Evolutionary conservation across 2,113 vertebrate genomes (phyloP).

Genomic region (Columba janthina): DNA sequence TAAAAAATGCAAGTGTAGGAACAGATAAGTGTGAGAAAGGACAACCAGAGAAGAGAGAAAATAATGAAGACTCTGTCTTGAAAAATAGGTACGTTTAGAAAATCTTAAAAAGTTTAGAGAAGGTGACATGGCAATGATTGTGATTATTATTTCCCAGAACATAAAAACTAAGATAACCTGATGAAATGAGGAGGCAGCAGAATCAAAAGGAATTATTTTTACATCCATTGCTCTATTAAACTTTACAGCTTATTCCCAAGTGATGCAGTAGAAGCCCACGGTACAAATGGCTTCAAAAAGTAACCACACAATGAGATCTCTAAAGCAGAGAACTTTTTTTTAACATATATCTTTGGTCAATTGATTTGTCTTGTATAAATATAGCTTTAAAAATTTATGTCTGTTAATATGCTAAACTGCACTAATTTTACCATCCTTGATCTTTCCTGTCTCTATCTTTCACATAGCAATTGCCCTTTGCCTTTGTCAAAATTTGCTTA

Average conservation of each 20-base stretch:
- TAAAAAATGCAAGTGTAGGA: background rate
- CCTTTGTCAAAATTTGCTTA: background rate
- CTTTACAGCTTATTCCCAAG: background rate
- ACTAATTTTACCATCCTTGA: background rate
- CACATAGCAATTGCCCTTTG: background rate
- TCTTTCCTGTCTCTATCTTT: background rate
- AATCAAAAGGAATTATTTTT: constrained; percentile 15
- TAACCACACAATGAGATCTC: background rate
- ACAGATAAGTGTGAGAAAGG: background rate
- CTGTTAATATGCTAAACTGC: background rate
- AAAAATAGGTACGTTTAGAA: background rate
- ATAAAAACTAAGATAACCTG: background rate
- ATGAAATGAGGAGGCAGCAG: background rate
- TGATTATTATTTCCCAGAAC: background rate
- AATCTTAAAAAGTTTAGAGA: background rate
- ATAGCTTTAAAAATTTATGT: background rate
- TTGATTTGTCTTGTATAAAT: background rate
- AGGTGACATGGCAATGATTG: background rate
- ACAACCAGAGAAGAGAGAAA: background rate
- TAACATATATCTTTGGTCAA: background rate
- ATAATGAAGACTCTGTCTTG: background rate
- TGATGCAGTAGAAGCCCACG: background rate
- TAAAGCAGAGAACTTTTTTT: background rate
- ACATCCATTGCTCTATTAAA: background rate
- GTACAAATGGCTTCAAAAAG: background rate